Conservation (phyloP, 1,140 invertebrate genomes). For the Leptinotarsa defecta region DNA sequence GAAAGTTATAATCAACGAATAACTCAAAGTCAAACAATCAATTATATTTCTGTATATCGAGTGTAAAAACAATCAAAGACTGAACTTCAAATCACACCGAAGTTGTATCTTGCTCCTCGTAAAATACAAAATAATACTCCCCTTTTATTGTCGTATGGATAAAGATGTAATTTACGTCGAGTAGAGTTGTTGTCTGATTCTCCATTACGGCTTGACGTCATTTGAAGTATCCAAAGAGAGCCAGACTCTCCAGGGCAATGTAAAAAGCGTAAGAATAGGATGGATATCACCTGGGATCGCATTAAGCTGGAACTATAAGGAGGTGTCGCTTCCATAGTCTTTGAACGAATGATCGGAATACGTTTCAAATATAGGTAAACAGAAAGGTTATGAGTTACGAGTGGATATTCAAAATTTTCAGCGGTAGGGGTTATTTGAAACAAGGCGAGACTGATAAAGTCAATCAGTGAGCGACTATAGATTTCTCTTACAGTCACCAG, state of each 20-base stretch:
- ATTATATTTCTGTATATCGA: no score
- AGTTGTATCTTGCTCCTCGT: no score
- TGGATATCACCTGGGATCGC: neutral
- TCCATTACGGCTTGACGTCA: slow-evolving; percentile 1
- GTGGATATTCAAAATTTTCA: neutral
- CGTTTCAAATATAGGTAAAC: neutral
- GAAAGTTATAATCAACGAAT: no score
- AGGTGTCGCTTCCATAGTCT: neutral
- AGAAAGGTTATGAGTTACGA: neutral
- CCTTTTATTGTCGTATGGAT: no score
- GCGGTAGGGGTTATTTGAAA: no score
- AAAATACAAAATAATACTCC: no score
- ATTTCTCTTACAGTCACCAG: no score
- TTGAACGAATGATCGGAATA: neutral
- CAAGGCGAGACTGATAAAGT: no score
- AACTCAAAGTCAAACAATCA: no score
- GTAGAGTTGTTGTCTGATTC: neutral
- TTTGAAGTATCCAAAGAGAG: neutral
- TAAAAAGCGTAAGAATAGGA: slow-evolving; percentile 1
- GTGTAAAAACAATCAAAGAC: no score
- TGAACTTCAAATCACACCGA: no score
- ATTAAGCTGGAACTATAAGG: neutral
- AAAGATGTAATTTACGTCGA: neutral
- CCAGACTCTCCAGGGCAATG: slow-evolving; percentile 7
- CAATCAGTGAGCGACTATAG: no score